A percentile compares a stretch with the other conserved stretches of the same genome.
Evolutionary conservation across 1,140 invertebrate genomes (phyloP).

Genomic region (Nixonia krombeini): DNA sequence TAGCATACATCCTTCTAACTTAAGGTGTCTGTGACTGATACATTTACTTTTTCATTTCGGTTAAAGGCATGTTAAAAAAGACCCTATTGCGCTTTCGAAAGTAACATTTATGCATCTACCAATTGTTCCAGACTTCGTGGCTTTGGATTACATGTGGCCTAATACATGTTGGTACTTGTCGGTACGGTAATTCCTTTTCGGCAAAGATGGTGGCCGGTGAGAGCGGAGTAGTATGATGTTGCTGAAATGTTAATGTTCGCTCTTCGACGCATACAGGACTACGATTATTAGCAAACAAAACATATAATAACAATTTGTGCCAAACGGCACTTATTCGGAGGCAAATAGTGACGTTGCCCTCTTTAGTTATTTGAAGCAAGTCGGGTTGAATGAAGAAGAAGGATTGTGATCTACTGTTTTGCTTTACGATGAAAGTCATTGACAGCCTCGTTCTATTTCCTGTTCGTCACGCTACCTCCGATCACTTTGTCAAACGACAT

Average conservation of each 20-base stretch:
- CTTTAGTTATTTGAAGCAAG: too few species aligned
- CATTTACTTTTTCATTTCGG: not conserved
- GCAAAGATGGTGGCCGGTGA: slow-evolving; percentile 8
- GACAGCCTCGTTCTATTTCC: slow-evolving; percentile 5
- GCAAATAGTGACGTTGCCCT: too few species aligned
- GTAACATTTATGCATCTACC: slow-evolving; percentile 5
- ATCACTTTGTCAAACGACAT: slow-evolving; percentile 50
- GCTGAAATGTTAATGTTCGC: too few species aligned
- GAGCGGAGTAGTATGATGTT: too few species aligned
- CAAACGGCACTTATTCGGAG: too few species aligned
- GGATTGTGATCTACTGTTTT: slow-evolving; percentile 17
- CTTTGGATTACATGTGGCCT: slow-evolving; percentile 28
- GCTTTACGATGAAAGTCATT: slow-evolving; percentile 33
- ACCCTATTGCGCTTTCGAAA: not conserved
- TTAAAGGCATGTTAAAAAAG: slow-evolving; percentile 3
- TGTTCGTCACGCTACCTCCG: slow-evolving; percentile 35
- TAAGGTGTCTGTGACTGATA: not conserved
- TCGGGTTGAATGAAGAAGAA: too few species aligned
- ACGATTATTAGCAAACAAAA: too few species aligned
- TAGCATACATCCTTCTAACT: not conserved
- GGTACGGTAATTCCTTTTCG: slow-evolving; percentile 3
- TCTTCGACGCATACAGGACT: not conserved
- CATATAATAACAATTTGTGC: too few species aligned
- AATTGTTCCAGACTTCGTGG: not conserved
- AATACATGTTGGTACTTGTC: slow-evolving; percentile 25